Base-by-base conservation (phyloP, 1,140 invertebrate genomes). In the Heterodera schachtii region DNA sequence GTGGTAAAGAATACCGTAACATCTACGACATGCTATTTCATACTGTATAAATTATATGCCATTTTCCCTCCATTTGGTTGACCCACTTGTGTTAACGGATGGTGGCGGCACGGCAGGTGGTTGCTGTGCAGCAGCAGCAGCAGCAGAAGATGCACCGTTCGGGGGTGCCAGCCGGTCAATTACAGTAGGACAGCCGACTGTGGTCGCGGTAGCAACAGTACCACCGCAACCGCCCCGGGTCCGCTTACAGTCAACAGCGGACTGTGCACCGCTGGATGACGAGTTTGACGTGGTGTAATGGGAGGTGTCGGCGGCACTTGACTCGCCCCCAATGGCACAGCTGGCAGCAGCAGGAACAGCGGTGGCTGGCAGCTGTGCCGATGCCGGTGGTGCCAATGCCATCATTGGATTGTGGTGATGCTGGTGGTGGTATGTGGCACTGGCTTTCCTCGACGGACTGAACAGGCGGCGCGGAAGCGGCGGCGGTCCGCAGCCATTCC, bases 231-330 rank as follows among this genome's bases (percentile, higher is more conserved):
- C 57, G 16, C 11, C 57, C 21, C 69, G 69, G 3, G 67, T 75
- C 44, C 82, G 57, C 60, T 83, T 83, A 46, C 71, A 83, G 16
- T 83, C 82, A 0, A 83, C 70, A 0, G 47, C 82, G 9, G 82
- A 83, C 31, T 76, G 64, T 4, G 81, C 69, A 70, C 66, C 69
- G 57, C 79, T 82, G 52, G 82, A 83, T 9, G 52, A 46, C 31
- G 82, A 80, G 74, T 70, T 70, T 31, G 52, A 64, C 41, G 81
- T 82, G 49, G 81, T 82, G 69, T 84, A 82, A 46, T 84, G 80
- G 8, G 83, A 82, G 0, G 67, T 52, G 75, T 69, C 71, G 41
- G 79, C 57, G 19, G 4, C 57, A 60, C 57, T 19, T 0, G 69
- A 41, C 69, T 71, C 69, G 16, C 46, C 57, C 13, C 57, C 57